phyloP scores from a whole-genome alignment of 2,888 invertebrate genomes.

The Tillus elongatus region DNA sequence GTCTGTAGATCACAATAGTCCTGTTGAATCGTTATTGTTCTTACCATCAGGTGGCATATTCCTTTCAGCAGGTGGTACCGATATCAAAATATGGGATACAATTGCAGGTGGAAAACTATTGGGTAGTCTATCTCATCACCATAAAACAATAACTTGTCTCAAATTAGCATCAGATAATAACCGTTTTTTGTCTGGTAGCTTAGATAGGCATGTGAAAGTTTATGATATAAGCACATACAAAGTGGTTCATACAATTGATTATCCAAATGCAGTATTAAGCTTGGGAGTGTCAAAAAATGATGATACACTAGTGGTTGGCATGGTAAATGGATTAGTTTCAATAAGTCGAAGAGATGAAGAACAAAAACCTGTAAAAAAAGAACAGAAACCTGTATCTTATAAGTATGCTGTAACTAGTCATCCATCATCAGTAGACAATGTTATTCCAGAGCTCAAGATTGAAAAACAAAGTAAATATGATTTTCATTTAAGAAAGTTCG shows the following conservation, averaged over 20 bases:
- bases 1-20: conserved; percentile 76
- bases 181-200: conserved; percentile 76
- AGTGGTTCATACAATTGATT: conserved; percentile 80
- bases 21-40: conserved; percentile 82
- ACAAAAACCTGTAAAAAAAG: conserved; percentile 34
- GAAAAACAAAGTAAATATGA: conserved; percentile 55
- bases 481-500: conserved; percentile 63
- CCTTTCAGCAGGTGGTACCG: conserved; percentile 83
- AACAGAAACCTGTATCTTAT: conserved; percentile 49
- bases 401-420: conserved; percentile 36
- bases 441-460: conserved; percentile 41
- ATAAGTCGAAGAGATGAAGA: conserved; percentile 67
- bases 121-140: conserved; percentile 80
- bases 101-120: conserved; percentile 78
- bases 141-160: conserved; percentile 89
- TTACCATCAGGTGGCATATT: conserved; percentile 85
- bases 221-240: conserved; percentile 82
- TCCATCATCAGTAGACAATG: conserved; percentile 43
- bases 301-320: conserved; percentile 80
- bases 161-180: conserved; percentile 72
- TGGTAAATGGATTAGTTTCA: conserved; percentile 86
- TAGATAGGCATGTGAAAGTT: conserved; percentile 90
- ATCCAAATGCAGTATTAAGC: conserved; percentile 84
- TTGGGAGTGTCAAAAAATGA: conserved; percentile 68
- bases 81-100: conserved; percentile 89